A percentile compares a stretch with the other conserved stretches of the same genome.
These are phyloP conservation scores for Acronicta leporina DNA, from an alignment of 2,888 invertebrate species.

Conservation along the genomic window DNA sequence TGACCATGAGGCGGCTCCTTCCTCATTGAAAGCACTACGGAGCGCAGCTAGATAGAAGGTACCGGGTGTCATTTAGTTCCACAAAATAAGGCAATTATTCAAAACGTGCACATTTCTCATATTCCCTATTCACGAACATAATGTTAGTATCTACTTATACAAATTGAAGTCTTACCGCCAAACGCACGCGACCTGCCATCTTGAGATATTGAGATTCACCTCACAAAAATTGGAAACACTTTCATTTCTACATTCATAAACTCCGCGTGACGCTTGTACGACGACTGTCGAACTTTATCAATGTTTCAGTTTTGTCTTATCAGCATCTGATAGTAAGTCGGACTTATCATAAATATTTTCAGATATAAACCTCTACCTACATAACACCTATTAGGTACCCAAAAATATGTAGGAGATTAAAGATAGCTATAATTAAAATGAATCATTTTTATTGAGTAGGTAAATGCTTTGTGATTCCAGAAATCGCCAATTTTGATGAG, in stretches of 20 bases:
- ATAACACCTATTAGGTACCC: slow-evolving; percentile 47
- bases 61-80: too few species aligned
- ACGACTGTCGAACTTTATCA: slow-evolving; percentile 77
- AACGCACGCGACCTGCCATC: slow-evolving; percentile 76
- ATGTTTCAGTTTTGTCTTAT: slow-evolving; percentile 73
- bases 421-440: slow-evolving; percentile 46
- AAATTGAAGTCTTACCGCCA: slow-evolving; percentile 74
- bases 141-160: background rate
- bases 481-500: too few species aligned
- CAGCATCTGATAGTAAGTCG: slow-evolving; percentile 69
- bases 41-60: too few species aligned
- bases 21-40: too few species aligned
- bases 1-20: too few species aligned
- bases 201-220: slow-evolving; percentile 72
- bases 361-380: slow-evolving; percentile 66
- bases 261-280: slow-evolving; percentile 59
- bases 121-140: too few species aligned
- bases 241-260: slow-evolving; percentile 62
- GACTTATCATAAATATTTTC: slow-evolving; percentile 71
- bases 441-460: slow-evolving; percentile 6
- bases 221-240: slow-evolving; percentile 61
- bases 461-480: background rate
- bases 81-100: background rate
- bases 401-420: slow-evolving; percentile 48
- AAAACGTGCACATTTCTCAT: background rate